Percentiles rank a stretch among this genome's conserved stretches.
Conservation (phyloP, 1,140 invertebrate species). For the Babylonia areolata region DNA sequence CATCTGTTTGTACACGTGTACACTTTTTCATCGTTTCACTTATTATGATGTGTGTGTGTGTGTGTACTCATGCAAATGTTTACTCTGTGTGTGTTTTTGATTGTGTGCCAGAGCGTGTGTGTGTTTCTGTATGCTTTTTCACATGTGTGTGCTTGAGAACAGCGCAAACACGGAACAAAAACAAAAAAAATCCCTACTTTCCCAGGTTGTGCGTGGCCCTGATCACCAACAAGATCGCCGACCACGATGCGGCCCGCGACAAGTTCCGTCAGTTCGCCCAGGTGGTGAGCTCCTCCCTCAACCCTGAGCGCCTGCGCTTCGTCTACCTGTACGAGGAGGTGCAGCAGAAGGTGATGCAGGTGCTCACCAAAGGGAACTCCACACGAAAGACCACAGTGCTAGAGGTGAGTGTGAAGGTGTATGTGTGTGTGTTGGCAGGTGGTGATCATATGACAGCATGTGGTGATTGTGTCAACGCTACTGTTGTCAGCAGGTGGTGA, state of each 20-base stretch:
- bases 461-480: no score
- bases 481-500: no score
- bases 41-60: no score
- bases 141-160: no score
- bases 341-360: constrained; percentile 88
- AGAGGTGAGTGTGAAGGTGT: constrained; percentile 36
- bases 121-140: no score
- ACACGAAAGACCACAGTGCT: constrained; percentile 40
- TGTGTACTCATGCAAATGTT: no score
- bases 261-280: constrained; percentile 77
- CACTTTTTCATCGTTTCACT: no score
- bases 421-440: neutral
- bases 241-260: constrained; percentile 74
- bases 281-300: constrained; percentile 15
- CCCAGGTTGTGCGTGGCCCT: constrained; percentile 89
- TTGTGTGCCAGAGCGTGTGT: no score
- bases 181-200: neutral
- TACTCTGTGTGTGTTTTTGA: no score
- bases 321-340: constrained; percentile 91
- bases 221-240: constrained; percentile 82
- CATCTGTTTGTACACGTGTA: no score
- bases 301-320: constrained; percentile 84
- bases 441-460: no score
- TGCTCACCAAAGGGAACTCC: constrained; percentile 77
- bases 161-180: no score